Evolutionary conservation across 2,888 invertebrate genomes (phyloP).

Genomic region (Amblyteles armatorius): DNA sequence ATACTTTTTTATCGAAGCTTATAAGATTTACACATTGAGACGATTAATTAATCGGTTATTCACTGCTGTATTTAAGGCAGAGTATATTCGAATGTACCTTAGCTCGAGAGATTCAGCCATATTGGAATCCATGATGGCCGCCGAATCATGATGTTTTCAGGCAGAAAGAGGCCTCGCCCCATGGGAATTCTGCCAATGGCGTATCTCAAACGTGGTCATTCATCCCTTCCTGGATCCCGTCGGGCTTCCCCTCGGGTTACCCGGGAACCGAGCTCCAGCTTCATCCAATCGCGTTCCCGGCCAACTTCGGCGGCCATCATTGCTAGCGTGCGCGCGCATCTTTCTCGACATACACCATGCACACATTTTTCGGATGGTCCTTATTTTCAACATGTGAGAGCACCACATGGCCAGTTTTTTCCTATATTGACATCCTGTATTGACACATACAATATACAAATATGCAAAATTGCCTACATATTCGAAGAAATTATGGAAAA

Average conservation of each 20-base stretch:
- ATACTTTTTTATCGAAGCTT: not conserved
- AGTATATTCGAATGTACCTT: constrained; percentile 52
- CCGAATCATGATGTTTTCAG: constrained; percentile 74
- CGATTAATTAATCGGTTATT: not conserved
- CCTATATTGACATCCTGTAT: too few relatives aligned
- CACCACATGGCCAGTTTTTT: not conserved
- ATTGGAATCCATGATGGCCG: constrained; percentile 83
- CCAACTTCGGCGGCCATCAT: constrained; percentile 80
- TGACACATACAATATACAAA: too few relatives aligned
- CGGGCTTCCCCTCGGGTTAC: constrained; percentile 69
- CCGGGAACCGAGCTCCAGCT: constrained; percentile 61
- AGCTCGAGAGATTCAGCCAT: constrained; percentile 74
- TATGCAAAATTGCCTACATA: not conserved
- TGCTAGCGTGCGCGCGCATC: constrained; percentile 79
- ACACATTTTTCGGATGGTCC: constrained; percentile 33
- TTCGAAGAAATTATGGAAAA: not conserved
- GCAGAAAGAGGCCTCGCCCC: constrained; percentile 75
- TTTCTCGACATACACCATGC: constrained; percentile 24
- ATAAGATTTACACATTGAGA: not conserved
- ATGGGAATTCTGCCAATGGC: constrained; percentile 79
- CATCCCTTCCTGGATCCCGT: constrained; percentile 78
- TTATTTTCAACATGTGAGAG: constrained; percentile 24
- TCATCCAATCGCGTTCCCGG: constrained; percentile 65
- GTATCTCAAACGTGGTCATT: constrained; percentile 73
- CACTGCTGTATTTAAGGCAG: constrained; percentile 22